Evolutionary conservation across 2,113 vertebrate species (phyloP), one percentile per base, ranked within the genome.

Genomic region (Lepus europaeus): DNA sequence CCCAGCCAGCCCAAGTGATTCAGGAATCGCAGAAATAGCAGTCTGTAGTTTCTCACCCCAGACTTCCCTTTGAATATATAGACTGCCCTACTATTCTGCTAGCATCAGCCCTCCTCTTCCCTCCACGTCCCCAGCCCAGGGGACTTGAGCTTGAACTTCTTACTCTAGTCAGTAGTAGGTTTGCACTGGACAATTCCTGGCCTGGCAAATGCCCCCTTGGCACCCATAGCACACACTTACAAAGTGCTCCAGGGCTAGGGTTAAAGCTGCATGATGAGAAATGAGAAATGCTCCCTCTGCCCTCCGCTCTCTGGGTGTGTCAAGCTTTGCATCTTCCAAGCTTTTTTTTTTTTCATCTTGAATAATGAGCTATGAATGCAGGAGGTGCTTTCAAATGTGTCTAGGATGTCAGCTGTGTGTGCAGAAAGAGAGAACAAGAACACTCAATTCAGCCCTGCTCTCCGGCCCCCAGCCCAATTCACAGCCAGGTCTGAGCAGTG

Each of bases 391-490:
- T 72, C n/a, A 73, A 94, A 95, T 80, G 90, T 82, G 25, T 69
- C 78, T 29, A 56, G 27, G 49, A 85, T 87, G 78, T 70, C 31
- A 39, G 14, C 39, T 86, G 49, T 64, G 14, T 64, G 5, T 39
- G 23, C 27, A 63, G 17, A 63, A 31, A 73, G 22, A 39, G 61
- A 77, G 19, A 89, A 95, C 61, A n/a, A 93, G 79, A 63, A 74
- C 72, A 96, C 90, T 95, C 85, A 79, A 76, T 72, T 89, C 68
- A 39, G 83, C 70, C 73, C 72, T 66, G 86, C 73, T 93, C 73
- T 59, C 45, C 17, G 2, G 70, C 68, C 69, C 78, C 61, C n/a
- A 33, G 49, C 23, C 78, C 74, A 78, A 68, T 83, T 85, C 77
- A 70, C 31, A 93, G 76, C 87, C 80, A 95, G 70, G 74, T 63